phyloP scores from a whole-genome alignment of 2,888 invertebrate species.

The Saturnia japonica region DNA sequence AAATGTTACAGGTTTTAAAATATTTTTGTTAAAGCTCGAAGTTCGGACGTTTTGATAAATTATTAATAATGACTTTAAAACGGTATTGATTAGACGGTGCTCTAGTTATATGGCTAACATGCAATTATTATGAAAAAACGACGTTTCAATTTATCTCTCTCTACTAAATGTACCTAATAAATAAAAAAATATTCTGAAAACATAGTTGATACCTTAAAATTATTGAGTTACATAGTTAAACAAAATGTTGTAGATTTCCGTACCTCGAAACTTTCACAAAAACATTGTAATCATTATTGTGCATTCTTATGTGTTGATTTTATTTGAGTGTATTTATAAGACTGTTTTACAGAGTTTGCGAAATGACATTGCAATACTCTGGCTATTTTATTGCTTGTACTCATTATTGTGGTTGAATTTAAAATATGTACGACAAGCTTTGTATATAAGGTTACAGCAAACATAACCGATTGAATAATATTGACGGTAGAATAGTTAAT shows the following conservation, averaged over 20 bases:
- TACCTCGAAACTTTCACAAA: conserved; percentile 13
- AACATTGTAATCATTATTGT: conserved; percentile 29
- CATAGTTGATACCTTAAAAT: not conserved
- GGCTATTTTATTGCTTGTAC: conserved; percentile 25
- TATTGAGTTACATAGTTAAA: too few species aligned
- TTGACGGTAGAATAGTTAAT: too few species aligned
- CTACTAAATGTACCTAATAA: too few species aligned
- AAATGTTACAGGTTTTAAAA: conserved; percentile 32
- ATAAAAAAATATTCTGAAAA: too few species aligned
- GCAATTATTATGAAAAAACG: too few species aligned
- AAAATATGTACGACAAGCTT: not conserved
- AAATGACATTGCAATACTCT: conserved; percentile 42
- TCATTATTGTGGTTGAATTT: conserved; percentile 18
- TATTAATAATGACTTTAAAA: not conserved
- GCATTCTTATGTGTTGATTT: conserved; percentile 30
- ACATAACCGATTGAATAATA: not conserved
- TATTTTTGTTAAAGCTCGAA: conserved; percentile 16
- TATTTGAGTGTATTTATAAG: conserved; percentile 45
- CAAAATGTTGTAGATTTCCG: not conserved
- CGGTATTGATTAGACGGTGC: not conserved
- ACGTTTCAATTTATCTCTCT: too few species aligned
- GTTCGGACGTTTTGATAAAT: not conserved
- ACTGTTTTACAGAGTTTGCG: conserved; percentile 48
- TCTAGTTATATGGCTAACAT: not conserved
- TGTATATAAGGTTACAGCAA: not conserved